Conservation (phyloP, 1,140 invertebrate species). For the Penaeus japonicus region DNA sequence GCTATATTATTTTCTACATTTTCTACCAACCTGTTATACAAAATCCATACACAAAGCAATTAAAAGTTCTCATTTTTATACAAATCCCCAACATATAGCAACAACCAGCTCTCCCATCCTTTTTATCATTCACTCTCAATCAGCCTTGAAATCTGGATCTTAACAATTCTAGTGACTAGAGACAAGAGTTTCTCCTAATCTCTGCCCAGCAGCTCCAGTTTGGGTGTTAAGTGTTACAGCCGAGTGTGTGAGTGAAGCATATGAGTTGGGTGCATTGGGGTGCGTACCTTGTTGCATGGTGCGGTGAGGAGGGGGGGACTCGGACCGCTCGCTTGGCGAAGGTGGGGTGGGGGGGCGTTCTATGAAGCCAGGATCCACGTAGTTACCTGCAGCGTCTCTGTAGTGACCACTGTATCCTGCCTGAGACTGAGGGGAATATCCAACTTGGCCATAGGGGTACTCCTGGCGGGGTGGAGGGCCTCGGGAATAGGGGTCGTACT, state of each 20-base stretch:
- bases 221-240: neutral
- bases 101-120: too few species aligned
- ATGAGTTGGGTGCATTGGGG: neutral
- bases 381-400: constrained; percentile 46
- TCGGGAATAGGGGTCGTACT: constrained; percentile 71
- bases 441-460: constrained; percentile 62
- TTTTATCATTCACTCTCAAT: too few species aligned
- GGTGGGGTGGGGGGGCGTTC: constrained; percentile 70
- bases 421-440: constrained; percentile 29
- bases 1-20: too few species aligned
- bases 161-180: neutral
- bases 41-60: too few species aligned
- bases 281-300: constrained; percentile 60
- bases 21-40: too few species aligned
- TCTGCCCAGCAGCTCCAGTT: neutral
- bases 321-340: constrained; percentile 71
- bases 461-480: constrained; percentile 64
- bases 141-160: neutral
- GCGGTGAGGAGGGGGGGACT: constrained; percentile 70
- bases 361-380: constrained; percentile 62
- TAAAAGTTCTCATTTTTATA: too few species aligned
- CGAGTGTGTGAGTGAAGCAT: neutral
- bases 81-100: too few species aligned
- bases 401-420: constrained; percentile 58
- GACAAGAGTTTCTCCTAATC: neutral